Percentiles rank a stretch among this genome's conserved stretches.
These are phyloP conservation scores for Cenopis cana DNA, from an alignment of 2,888 invertebrate species.

Conservation along the genomic window DNA sequence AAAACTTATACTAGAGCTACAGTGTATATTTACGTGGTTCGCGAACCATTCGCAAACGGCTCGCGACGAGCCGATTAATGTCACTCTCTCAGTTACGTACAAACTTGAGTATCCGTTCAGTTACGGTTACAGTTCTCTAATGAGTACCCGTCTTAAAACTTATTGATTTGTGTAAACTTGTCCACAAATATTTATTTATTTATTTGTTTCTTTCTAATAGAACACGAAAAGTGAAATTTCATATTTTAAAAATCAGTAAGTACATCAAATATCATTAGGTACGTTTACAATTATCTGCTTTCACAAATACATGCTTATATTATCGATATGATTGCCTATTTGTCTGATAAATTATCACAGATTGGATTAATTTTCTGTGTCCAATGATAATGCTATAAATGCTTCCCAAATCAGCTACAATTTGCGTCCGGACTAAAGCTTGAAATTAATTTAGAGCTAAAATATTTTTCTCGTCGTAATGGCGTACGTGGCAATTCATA, in stretches of 20 bases:
- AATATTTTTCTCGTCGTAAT: slow-evolving; percentile 12
- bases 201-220: no score
- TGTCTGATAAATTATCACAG: not conserved
- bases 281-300: not conserved
- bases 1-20: no score
- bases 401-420: not conserved
- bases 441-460: not conserved
- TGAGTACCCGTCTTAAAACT: no score
- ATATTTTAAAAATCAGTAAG: not conserved
- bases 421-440: not conserved
- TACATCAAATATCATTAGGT: not conserved
- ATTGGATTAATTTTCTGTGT: slow-evolving; percentile 1
- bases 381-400: not conserved
- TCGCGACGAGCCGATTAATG: no score
- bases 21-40: no score
- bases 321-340: slow-evolving; percentile 6
- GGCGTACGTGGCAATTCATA: slow-evolving; percentile 36
- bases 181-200: no score
- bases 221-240: not conserved
- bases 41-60: no score
- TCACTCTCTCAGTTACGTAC: no score
- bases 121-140: no score
- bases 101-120: no score
- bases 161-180: no score
- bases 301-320: not conserved